Percentiles rank a stretch among this genome's conserved stretches.
These are phyloP conservation scores for Petrocephalus schoutedeni DNA, from an alignment of 2,797 vertebrate genomes.

Conservation along the genomic window DNA sequence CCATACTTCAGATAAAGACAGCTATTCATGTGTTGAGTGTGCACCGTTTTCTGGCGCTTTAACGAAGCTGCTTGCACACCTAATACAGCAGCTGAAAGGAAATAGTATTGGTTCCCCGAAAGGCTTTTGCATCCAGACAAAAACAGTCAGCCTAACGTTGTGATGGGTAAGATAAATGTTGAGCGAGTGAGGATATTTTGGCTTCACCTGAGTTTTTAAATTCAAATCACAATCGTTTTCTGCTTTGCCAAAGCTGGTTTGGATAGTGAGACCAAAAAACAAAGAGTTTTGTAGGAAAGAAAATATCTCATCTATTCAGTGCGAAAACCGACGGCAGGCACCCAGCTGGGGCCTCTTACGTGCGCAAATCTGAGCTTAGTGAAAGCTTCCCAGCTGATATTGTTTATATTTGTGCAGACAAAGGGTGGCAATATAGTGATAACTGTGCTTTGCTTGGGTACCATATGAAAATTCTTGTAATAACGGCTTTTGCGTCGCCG, in stretches of 20 bases:
- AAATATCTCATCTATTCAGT: slow-evolving; percentile 61
- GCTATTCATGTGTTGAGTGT: slow-evolving; percentile 40
- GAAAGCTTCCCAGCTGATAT: slow-evolving; percentile 57
- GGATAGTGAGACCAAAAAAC: slow-evolving; percentile 62
- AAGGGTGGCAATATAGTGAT: slow-evolving; percentile 55
- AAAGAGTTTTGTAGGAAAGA: slow-evolving; percentile 43
- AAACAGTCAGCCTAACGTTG: slow-evolving; percentile 44
- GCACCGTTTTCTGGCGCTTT: slow-evolving; percentile 39
- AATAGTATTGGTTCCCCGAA: slow-evolving; percentile 38
- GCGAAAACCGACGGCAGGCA: slow-evolving; percentile 42
- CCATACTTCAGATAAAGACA: slow-evolving; percentile 56
- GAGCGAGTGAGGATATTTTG: slow-evolving; percentile 34
- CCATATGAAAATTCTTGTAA: slow-evolving; percentile 54
- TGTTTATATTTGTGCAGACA: slow-evolving; percentile 54
- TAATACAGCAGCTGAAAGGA: slow-evolving; percentile 44
- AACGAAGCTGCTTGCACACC: slow-evolving; percentile 56
- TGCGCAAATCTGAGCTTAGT: slow-evolving; percentile 65
- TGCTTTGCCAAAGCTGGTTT: slow-evolving; percentile 47
- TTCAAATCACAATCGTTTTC: slow-evolving; percentile 53
- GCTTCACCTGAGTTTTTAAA: slow-evolving; percentile 50
- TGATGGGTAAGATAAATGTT: slow-evolving; percentile 46
- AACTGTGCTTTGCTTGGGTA: slow-evolving; percentile 52
- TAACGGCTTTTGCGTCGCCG: slow-evolving; percentile 47
- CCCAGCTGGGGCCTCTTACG: slow-evolving; percentile 48
- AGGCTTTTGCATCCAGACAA: slow-evolving; percentile 32